Percentiles rank a stretch among this genome's conserved stretches.
phyloP scores from a whole-genome alignment of 2,888 invertebrate genomes.

The Synanthedon formicaeformis region DNA sequence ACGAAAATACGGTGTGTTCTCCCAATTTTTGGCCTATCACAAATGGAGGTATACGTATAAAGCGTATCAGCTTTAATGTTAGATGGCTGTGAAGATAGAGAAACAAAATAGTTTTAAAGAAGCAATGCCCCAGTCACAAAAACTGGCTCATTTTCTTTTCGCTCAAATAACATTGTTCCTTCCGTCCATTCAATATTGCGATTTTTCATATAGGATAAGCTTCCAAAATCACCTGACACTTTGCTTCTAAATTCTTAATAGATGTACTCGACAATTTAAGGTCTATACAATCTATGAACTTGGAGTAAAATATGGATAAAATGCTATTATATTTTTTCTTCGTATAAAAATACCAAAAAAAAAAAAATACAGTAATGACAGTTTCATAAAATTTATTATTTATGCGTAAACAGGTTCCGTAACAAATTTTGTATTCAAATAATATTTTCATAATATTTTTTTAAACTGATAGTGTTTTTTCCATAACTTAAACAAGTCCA shows the following conservation, averaged over 20 bases:
- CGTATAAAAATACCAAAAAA: too few relatives aligned
- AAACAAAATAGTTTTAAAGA: slow-evolving; percentile 12
- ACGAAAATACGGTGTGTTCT: not conserved
- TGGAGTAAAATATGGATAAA: too few relatives aligned
- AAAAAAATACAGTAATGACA: too few relatives aligned
- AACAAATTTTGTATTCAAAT: too few relatives aligned
- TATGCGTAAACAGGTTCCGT: too few relatives aligned
- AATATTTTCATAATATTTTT: too few relatives aligned
- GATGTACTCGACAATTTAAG: slow-evolving; percentile 1
- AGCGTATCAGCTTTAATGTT: slow-evolving; percentile 27
- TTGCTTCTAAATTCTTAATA: slow-evolving; percentile 5
- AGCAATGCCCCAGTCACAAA: slow-evolving; percentile 28
- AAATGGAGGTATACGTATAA: slow-evolving; percentile 17
- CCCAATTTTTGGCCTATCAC: slow-evolving; percentile 17
- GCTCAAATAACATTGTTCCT: slow-evolving; percentile 54
- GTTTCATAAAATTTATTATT: too few relatives aligned
- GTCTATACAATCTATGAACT: too few relatives aligned
- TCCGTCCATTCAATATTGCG: slow-evolving; percentile 59
- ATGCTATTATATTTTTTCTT: too few relatives aligned
- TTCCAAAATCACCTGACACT: slow-evolving; percentile 16
- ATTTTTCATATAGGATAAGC: slow-evolving; percentile 52
- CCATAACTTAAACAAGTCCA: not conserved
- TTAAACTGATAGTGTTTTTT: too few relatives aligned
- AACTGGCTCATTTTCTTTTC: slow-evolving; percentile 25
- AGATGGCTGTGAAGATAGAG: slow-evolving; percentile 32